Percentiles rank a stretch among this genome's conserved stretches.
phyloP scores from a whole-genome alignment of 2,113 vertebrate genomes.

The Harpagus bidentatus region DNA sequence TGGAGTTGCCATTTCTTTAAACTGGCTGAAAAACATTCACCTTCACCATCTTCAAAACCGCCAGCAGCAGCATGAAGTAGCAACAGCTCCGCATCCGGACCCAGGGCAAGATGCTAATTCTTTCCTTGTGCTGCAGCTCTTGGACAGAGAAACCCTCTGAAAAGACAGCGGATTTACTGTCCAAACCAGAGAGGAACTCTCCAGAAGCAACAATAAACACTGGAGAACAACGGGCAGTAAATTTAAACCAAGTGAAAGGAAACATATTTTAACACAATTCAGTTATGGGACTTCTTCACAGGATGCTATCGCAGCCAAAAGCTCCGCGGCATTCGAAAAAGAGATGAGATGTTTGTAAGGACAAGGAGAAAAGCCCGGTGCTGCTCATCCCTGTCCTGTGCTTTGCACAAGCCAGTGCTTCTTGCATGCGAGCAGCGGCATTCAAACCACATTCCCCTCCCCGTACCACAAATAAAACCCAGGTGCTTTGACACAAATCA shows the following conservation, averaged over 20 bases:
- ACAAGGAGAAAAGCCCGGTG: not conserved
- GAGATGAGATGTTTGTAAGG: not conserved
- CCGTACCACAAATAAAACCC: not conserved
- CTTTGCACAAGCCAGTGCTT: rapidly evolving
- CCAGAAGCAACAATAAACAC: conserved; percentile 47
- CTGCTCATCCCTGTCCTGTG: not conserved
- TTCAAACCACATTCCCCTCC: not conserved
- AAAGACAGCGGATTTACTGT: not conserved
- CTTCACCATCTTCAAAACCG: not conserved
- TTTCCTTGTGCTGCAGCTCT: conserved; percentile 43
- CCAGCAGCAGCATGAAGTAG: not conserved
- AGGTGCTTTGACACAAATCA: not conserved
- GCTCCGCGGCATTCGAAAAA: rapidly evolving
- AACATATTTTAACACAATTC: not conserved
- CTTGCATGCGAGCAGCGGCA: not conserved
- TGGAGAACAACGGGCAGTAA: conserved; percentile 9
- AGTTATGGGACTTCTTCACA: not conserved
- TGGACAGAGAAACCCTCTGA: not conserved
- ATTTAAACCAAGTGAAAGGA: conserved; percentile 18
- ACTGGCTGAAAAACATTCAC: not conserved
- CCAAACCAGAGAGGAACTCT: conserved; percentile 48
- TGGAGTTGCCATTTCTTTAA: not conserved
- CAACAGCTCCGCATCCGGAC: not conserved
- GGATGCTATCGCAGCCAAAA: not conserved
- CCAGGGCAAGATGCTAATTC: not conserved